Conservation (phyloP, 2,113 vertebrate species). For the Chaenocephalus aceratus region DNA sequence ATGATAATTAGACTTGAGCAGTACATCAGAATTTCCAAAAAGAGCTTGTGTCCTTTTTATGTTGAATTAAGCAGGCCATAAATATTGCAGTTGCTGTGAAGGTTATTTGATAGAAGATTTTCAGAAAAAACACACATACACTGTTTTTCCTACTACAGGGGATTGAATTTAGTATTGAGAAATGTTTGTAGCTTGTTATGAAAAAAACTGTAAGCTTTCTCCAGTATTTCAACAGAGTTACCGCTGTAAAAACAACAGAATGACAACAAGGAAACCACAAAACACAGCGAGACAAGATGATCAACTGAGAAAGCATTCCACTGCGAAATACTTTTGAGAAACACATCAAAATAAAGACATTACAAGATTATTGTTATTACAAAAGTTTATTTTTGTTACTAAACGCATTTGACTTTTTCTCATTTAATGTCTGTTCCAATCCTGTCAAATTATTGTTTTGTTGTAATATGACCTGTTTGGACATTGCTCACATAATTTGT, state of each 20-base stretch:
- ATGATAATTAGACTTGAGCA: neutral
- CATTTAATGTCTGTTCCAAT: constrained; percentile 57
- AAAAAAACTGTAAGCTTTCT: constrained; percentile 58
- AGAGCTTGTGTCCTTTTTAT: neutral
- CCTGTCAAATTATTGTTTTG: constrained; percentile 79
- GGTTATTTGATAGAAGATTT: neutral
- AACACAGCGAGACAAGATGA: constrained; percentile 64
- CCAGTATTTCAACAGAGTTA: constrained; percentile 64
- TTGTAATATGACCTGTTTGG: constrained; percentile 82
- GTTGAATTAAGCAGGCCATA: neutral
- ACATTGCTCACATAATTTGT: constrained; percentile 84
- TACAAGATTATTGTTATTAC: constrained; percentile 52
- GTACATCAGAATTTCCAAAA: neutral
- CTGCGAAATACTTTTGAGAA: constrained; percentile 43
- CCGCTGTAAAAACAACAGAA: constrained; percentile 71
- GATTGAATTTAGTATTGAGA: constrained; percentile 53
- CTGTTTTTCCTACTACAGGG: constrained; percentile 49
- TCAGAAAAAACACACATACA: neutral
- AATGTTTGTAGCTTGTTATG: constrained; percentile 62
- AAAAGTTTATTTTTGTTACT: constrained; percentile 52
- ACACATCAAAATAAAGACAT: constrained; percentile 65
- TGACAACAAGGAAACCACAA: constrained; percentile 67
- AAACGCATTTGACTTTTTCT: constrained; percentile 42
- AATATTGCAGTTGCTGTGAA: constrained; percentile 15
- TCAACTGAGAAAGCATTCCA: constrained; percentile 53